Percentiles rank a stretch among this genome's conserved stretches.
Evolutionary conservation across 2,888 invertebrate genomes (phyloP).

Genomic region (Neoaliturus tenellus): DNA sequence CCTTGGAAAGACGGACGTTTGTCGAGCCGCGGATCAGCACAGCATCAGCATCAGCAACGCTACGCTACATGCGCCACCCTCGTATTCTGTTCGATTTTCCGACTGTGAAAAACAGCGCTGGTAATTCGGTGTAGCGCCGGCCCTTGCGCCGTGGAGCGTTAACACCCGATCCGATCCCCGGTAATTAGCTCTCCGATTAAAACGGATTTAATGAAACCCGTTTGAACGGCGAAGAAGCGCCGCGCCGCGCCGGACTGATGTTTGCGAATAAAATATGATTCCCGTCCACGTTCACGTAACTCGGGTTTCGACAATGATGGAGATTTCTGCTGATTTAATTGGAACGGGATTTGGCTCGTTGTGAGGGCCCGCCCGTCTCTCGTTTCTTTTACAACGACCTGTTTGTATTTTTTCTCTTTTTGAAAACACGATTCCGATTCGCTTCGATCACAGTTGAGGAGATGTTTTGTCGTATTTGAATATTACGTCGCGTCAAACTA

Average conservation of each 20-base stretch:
- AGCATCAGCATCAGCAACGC: slow-evolving; percentile 10
- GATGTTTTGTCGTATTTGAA: slow-evolving; percentile 1
- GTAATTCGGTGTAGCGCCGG: slow-evolving; percentile 47
- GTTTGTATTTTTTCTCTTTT: slow-evolving; percentile 22
- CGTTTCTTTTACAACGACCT: slow-evolving; percentile 8
- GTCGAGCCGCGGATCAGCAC: slow-evolving; percentile 7
- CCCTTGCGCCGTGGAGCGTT: slow-evolving; percentile 15
- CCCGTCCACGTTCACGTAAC: slow-evolving; percentile 28
- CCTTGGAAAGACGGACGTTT: slow-evolving; percentile 41
- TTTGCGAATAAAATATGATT: slow-evolving; percentile 47
- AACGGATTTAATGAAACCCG: slow-evolving; percentile 42
- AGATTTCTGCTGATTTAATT: slow-evolving; percentile 51
- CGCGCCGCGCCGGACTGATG: slow-evolving; percentile 17
- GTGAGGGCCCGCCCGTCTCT: slow-evolving; percentile 2
- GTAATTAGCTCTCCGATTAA: slow-evolving; percentile 39
- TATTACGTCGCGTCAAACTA: neutral
- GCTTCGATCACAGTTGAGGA: slow-evolving; percentile 10
- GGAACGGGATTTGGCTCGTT: slow-evolving; percentile 38
- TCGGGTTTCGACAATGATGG: slow-evolving; percentile 37
- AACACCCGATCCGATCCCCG: neutral
- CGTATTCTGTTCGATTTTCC: slow-evolving; percentile 38
- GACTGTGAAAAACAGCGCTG: slow-evolving; percentile 52
- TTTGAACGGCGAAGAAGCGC: neutral
- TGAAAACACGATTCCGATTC: neutral
- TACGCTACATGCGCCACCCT: slow-evolving; percentile 2